phyloP scores from a whole-genome alignment of 2,113 vertebrate genomes.

The Forbesichthys agassizii region DNA sequence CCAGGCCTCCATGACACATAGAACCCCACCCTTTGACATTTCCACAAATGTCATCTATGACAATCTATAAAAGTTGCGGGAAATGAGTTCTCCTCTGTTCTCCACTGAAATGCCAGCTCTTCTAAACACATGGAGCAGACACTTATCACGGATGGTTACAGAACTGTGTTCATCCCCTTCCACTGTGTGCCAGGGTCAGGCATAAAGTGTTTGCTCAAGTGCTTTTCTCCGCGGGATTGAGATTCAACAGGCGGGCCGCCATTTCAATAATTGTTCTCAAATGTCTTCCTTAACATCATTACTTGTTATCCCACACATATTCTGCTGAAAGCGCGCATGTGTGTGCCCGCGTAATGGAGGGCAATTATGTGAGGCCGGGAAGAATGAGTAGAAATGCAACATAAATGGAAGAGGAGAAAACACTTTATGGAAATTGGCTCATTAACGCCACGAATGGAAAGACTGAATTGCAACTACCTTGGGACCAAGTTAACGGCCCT shows the following conservation, averaged over 20 bases:
- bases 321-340: constrained; percentile 20
- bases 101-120: constrained; percentile 45
- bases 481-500: constrained; percentile 46
- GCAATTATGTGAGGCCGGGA: constrained; percentile 57
- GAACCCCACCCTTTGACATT: constrained; percentile 57
- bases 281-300: constrained; percentile 71
- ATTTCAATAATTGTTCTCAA: constrained; percentile 75
- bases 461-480: constrained; percentile 40
- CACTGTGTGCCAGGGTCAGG: constrained; percentile 30
- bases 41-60: constrained; percentile 59
- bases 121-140: constrained; percentile 46
- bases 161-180: neutral
- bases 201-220: constrained; percentile 61
- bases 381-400: constrained; percentile 52
- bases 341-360: constrained; percentile 47
- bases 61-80: constrained; percentile 51
- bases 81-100: constrained; percentile 34
- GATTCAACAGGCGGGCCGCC: constrained; percentile 56
- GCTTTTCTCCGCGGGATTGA: constrained; percentile 53
- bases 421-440: constrained; percentile 63
- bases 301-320: constrained; percentile 51
- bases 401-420: constrained; percentile 41
- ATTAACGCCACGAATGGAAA: constrained; percentile 54
- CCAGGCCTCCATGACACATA: constrained; percentile 47
- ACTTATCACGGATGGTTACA: constrained; percentile 17